phyloP scores from a whole-genome alignment of 2,797 vertebrate species.

The Leuciscus waleckii region DNA sequence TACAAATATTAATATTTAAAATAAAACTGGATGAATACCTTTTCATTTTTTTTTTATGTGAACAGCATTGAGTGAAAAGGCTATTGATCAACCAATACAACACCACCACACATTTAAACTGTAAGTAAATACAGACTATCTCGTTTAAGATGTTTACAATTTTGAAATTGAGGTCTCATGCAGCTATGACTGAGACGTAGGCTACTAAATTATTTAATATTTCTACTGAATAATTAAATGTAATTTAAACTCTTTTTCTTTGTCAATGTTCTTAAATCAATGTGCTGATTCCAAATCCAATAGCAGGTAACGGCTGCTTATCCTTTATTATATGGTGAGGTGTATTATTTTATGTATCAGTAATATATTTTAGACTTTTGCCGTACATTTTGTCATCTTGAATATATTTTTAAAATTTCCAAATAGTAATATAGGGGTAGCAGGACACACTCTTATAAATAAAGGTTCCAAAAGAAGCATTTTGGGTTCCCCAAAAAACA shows the following conservation, averaged over 20 bases:
- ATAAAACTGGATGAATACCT: not conserved
- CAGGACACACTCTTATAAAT: too few relatives aligned
- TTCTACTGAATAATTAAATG: not conserved
- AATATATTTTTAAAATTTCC: not conserved
- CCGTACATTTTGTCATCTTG: not conserved
- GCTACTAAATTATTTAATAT: not conserved
- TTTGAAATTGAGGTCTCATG: not conserved
- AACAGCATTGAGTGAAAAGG: not conserved
- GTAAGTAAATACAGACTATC: not conserved
- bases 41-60: not conserved
- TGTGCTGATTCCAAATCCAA: not conserved
- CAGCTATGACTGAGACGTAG: not conserved
- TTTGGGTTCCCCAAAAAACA: too few relatives aligned
- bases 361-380: not conserved
- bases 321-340: not conserved
- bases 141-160: not conserved
- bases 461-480: too few relatives aligned
- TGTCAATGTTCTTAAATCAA: not conserved
- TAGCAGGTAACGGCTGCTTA: not conserved
- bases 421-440: too few relatives aligned
- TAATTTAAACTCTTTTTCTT: not conserved
- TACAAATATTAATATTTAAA: not conserved
- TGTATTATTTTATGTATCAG: not conserved
- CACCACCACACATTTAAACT: not conserved
- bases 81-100: not conserved